Evolutionary conservation across 2,888 invertebrate species (phyloP).

Genomic region (Hirtodrosophila alboralis): DNA sequence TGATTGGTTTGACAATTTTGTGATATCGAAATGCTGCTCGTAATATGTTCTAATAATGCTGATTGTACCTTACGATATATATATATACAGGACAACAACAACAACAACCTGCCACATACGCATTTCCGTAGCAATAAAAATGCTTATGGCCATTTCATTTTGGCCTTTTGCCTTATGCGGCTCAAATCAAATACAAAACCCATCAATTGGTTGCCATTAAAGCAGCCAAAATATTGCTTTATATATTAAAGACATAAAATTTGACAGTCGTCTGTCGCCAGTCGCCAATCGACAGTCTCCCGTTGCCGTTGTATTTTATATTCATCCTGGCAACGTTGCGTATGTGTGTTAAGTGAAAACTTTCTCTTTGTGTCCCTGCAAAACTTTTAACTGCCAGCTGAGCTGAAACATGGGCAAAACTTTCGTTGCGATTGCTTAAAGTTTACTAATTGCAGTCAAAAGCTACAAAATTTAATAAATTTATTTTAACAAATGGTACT

Average conservation of each 20-base stretch:
- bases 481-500: too few species aligned
- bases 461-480: too few species aligned
- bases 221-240: constrained; percentile 16
- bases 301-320: too few species aligned
- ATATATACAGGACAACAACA: constrained; percentile 1
- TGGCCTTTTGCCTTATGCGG: background rate
- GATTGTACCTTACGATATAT: constrained; percentile 4
- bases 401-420: constrained; percentile 19
- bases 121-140: constrained; percentile 29
- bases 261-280: constrained; percentile 3
- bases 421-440: constrained; percentile 20
- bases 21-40: constrained; percentile 35
- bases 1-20: constrained; percentile 48
- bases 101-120: constrained; percentile 9
- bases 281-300: constrained; percentile 4
- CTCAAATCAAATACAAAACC: constrained; percentile 22
- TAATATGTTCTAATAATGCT: constrained; percentile 4
- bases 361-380: constrained; percentile 2
- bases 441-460: constrained; percentile 32
- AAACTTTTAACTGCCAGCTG: constrained; percentile 41
- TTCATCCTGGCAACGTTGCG: constrained; percentile 23
- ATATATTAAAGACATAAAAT: constrained; percentile 30
- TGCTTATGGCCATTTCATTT: constrained; percentile 16
- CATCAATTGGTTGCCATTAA: constrained; percentile 30
- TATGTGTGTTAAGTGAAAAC: constrained; percentile 42